These are phyloP conservation scores for Ahaetulla prasina DNA, from an alignment of 2,113 vertebrate species.

Conservation along the genomic window DNA sequence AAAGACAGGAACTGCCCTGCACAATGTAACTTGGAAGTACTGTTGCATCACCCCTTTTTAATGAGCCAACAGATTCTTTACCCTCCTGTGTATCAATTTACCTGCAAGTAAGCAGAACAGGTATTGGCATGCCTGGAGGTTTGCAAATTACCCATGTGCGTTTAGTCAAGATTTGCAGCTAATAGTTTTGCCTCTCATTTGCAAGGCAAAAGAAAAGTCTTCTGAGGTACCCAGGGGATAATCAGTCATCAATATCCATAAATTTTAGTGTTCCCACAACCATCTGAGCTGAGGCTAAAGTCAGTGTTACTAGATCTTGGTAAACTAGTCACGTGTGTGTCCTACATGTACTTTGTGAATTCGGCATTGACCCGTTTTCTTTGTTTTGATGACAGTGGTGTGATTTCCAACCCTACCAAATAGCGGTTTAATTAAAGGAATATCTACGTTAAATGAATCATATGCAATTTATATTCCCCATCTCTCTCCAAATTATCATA, in stretches of 20 bases:
- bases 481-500: neutral
- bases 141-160: neutral
- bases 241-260: neutral
- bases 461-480: neutral
- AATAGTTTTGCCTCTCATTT: constrained; percentile 1
- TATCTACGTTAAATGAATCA: neutral
- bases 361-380: neutral
- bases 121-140: neutral
- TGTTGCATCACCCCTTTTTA: neutral
- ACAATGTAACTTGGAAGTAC: neutral
- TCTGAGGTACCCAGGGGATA: neutral
- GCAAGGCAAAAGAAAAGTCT: neutral
- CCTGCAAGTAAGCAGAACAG: neutral
- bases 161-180: neutral
- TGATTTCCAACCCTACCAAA: neutral
- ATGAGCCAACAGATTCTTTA: neutral
- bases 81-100: neutral
- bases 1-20: neutral
- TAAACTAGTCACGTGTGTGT: neutral
- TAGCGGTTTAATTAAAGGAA: neutral
- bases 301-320: neutral
- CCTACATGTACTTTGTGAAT: neutral
- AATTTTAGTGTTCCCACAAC: neutral
- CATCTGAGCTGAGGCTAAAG: neutral
- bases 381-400: neutral